Evolutionary conservation across 2,113 vertebrate genomes (phyloP).

Genomic region (Crypturellus undulatus): DNA sequence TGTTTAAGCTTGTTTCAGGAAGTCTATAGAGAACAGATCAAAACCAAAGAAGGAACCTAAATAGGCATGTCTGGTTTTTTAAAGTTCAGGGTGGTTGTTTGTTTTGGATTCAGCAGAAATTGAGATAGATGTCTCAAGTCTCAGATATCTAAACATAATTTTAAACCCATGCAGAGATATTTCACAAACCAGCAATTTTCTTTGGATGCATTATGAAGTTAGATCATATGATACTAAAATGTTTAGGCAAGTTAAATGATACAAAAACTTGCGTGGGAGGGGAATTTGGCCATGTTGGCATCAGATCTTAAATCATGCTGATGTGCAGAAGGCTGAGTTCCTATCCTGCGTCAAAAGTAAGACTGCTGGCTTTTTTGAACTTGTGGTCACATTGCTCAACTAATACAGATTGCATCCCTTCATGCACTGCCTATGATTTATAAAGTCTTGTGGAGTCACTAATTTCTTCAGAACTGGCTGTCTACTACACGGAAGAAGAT

Average conservation of each 20-base stretch:
- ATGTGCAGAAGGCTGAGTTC: neutral
- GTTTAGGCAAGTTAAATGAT: neutral
- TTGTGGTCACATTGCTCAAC: neutral
- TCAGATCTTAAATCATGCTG: neutral
- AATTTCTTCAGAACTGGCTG: neutral
- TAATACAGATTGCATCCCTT: neutral
- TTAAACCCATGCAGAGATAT: neutral
- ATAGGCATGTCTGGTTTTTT: neutral
- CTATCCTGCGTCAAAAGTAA: neutral
- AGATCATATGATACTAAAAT: neutral
- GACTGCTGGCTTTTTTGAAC: neutral
- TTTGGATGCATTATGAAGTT: neutral
- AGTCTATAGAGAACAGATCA: neutral
- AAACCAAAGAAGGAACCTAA: slow-evolving; percentile 25
- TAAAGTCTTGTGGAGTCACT: neutral
- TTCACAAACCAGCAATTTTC: neutral
- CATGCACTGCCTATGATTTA: neutral
- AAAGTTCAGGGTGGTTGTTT: neutral
- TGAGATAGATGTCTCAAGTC: neutral
- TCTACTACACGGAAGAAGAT: neutral
- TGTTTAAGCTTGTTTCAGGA: neutral
- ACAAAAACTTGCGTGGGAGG: neutral
- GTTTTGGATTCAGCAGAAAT: slow-evolving; percentile 3
- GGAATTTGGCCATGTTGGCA: neutral
- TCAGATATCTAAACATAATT: neutral